Base-by-base conservation (phyloP, 2,113 vertebrate species). In the Heterocephalus glaber region DNA sequence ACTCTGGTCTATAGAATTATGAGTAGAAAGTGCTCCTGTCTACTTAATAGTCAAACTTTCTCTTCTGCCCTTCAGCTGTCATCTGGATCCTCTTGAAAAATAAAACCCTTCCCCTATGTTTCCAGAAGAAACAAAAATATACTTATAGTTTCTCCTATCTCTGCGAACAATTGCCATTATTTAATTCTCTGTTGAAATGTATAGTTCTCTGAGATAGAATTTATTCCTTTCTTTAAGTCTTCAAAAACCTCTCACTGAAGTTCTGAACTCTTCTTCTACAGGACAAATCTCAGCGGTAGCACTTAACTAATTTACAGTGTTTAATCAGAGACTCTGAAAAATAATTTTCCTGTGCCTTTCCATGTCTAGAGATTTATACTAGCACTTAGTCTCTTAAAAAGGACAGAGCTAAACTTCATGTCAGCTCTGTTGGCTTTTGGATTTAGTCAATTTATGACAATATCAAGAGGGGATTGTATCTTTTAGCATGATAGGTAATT, bases 301-400 rank as follows among this genome's bases (percentile, higher is more conserved):
- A 58, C 96, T 97, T 93, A 90, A 94, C 82, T 86, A 97, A 98
- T 97, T 96, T 97, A 97, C 86, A 97, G 65, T 80, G 96, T 96
- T 98, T 98, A 98, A 97, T 97, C 93, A 96, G 91, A 97, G 92
- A 97, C 85, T 68, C 52, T 70, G 74, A 96, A 94, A 97, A 96
- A 97, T 96, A 90, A 96, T 93, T 94, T 95, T 89, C 77, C 77
- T 68, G 4, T 91, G 65, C 87, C 83, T 96, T 97, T 95, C 91
- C 60, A 70, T 10, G 14, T 95, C 97, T 97, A 54, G 93, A 97
- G 95, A 98, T 97, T 98, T 96, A 96, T 96, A 85, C 83, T 28
- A 12, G 68, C 74, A 93, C 41, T 97, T 95, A 52, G 97, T 94
- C 94, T 97, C 76, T 97, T 65, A 89, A 76, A 97, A 96, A 96